Conservation (phyloP, 2,888 invertebrate genomes). For the Molorchus minor region DNA sequence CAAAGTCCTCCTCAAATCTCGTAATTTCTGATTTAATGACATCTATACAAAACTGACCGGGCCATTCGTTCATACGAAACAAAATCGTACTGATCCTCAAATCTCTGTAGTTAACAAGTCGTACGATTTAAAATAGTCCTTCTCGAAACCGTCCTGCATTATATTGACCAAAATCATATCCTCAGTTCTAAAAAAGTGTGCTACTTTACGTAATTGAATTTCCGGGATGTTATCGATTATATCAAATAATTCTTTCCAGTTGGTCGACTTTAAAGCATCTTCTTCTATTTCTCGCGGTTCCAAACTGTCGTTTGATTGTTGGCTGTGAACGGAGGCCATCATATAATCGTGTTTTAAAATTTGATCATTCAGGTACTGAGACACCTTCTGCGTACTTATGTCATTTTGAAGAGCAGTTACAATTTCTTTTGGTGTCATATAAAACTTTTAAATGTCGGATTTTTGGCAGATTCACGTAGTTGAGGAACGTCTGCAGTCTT, state of each 20-base stretch:
- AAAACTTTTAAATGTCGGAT: slow-evolving; percentile 67
- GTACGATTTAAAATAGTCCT: slow-evolving; percentile 65
- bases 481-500: slow-evolving; percentile 69
- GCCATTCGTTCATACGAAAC: slow-evolving; percentile 67
- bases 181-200: slow-evolving; percentile 66
- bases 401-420: slow-evolving; percentile 68
- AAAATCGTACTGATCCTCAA: slow-evolving; percentile 66
- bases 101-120: slow-evolving; percentile 65
- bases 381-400: slow-evolving; percentile 65
- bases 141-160: slow-evolving; percentile 65
- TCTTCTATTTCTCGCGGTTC: slow-evolving; percentile 55
- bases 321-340: slow-evolving; percentile 33
- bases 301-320: slow-evolving; percentile 44
- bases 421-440: slow-evolving; percentile 68
- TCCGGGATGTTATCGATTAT: slow-evolving; percentile 70
- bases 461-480: slow-evolving; percentile 68
- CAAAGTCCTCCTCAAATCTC: slow-evolving; percentile 56
- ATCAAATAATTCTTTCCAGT: slow-evolving; percentile 60
- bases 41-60: slow-evolving; percentile 67
- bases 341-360: slow-evolving; percentile 45
- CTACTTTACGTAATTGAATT: slow-evolving; percentile 64
- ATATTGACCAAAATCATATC: slow-evolving; percentile 70
- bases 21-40: slow-evolving; percentile 65
- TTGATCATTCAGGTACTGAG: slow-evolving; percentile 62
- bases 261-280: slow-evolving; percentile 50